A percentile compares a stretch with the other conserved stretches of the same genome.
These are phyloP conservation scores for Gymnoscopelus braueri DNA, from an alignment of 2,797 vertebrate genomes.

Conservation along the genomic window DNA sequence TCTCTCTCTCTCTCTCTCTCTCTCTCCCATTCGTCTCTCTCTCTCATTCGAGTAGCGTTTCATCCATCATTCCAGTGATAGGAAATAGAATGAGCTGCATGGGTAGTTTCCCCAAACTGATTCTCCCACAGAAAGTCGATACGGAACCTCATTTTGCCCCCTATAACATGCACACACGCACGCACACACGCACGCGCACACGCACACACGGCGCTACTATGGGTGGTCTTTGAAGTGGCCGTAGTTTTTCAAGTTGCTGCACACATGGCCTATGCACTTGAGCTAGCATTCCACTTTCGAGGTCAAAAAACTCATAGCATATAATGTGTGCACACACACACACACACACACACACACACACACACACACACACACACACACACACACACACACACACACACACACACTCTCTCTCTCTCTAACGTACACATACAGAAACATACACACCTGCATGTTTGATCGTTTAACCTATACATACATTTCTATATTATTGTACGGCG, in stretches of 20 bases:
- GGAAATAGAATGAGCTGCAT: constrained; percentile 1
- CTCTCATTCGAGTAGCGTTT: background rate
- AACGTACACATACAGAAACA: background rate
- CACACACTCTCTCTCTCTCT: too few species aligned
- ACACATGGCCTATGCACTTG: constrained; percentile 67
- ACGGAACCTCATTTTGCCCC: constrained; percentile 15
- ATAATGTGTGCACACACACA: constrained; percentile 38
- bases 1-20: too few species aligned
- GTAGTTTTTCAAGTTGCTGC: constrained; percentile 67
- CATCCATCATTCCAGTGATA: constrained; percentile 1
- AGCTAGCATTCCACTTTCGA: constrained; percentile 59
- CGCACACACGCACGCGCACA: background rate
- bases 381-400: background rate
- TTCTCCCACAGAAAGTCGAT: background rate
- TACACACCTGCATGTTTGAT: background rate
- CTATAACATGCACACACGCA: background rate
- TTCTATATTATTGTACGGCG: too few species aligned
- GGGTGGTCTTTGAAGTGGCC: constrained; percentile 78
- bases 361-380: constrained; percentile 16
- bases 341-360: constrained; percentile 23
- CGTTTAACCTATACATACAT: too few species aligned
- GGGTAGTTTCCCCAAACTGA: background rate
- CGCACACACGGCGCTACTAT: constrained; percentile 43
- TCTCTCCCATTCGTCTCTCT: background rate
- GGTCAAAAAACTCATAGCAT: constrained; percentile 53